These are phyloP conservation scores for Cyanoderma ruficeps DNA, from an alignment of 2,113 vertebrate genomes.

Conservation along the genomic window DNA sequence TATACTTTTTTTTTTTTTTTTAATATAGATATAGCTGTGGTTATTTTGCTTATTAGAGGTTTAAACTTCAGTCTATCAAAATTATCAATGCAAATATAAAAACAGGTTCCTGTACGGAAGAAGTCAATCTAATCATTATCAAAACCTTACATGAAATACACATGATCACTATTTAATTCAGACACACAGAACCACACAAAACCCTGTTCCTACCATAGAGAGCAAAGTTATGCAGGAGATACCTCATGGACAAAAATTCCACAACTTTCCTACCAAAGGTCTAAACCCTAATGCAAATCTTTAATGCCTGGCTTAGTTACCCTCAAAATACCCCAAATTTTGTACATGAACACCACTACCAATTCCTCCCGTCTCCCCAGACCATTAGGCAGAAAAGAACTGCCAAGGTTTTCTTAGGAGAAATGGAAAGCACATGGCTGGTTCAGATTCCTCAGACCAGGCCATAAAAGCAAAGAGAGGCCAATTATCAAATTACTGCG, in stretches of 20 bases:
- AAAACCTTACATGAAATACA: background rate
- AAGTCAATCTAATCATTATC: background rate
- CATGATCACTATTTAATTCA: background rate
- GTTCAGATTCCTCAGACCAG: background rate
- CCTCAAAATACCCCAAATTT: background rate
- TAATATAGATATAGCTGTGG: background rate
- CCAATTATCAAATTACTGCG: background rate
- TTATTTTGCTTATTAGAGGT: background rate
- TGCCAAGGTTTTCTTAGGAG: background rate
- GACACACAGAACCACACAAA: background rate
- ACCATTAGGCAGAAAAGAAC: background rate
- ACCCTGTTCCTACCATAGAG: background rate
- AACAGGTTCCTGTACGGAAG: background rate
- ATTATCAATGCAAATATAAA: background rate
- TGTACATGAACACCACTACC: background rate
- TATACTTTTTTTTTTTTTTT: too few species aligned
- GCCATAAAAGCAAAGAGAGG: background rate
- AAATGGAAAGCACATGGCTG: background rate
- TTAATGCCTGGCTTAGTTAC: background rate
- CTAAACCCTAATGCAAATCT: background rate
- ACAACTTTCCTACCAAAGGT: background rate
- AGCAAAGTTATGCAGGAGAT: background rate
- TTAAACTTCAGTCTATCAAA: background rate
- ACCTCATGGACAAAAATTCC: background rate
- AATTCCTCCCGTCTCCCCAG: background rate